Conservation (phyloP, 2,797 vertebrate genomes). For the Hafferia zeledoni region DNA sequence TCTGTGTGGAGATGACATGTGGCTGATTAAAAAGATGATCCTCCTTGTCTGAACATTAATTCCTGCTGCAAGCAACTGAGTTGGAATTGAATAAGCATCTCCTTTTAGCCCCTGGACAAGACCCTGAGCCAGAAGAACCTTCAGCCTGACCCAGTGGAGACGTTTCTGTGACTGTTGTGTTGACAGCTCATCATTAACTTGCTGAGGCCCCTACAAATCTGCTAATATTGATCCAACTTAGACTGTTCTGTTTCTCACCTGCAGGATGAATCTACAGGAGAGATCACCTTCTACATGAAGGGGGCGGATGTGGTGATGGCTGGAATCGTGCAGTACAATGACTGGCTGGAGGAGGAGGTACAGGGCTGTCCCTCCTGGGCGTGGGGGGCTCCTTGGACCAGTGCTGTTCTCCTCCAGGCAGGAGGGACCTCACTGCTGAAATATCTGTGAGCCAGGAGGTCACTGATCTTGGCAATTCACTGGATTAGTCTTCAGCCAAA, state of each 20-base stretch:
- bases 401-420: neutral
- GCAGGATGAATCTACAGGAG: slow-evolving; percentile 94
- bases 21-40: neutral
- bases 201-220: neutral
- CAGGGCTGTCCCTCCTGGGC: neutral
- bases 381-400: no score
- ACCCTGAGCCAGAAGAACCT: neutral
- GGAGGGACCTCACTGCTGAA: neutral
- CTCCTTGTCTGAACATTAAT: neutral
- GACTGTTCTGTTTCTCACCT: neutral
- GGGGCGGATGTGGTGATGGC: slow-evolving; percentile 96
- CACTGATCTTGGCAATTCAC: neutral
- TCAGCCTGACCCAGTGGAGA: neutral
- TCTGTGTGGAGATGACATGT: neutral
- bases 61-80: neutral
- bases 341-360: slow-evolving; percentile 99
- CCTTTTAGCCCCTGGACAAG: neutral
- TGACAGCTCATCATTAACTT: fast-evolving
- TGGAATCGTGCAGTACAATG: slow-evolving; percentile 96
- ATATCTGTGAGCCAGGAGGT: neutral
- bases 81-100: neutral
- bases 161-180: neutral
- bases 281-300: slow-evolving; percentile 98
- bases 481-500: neutral
- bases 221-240: neutral